Evolutionary conservation across 2,888 invertebrate genomes (phyloP), one percentile per base, ranked within the genome.

Genomic region (Ctenicera cuprea): DNA sequence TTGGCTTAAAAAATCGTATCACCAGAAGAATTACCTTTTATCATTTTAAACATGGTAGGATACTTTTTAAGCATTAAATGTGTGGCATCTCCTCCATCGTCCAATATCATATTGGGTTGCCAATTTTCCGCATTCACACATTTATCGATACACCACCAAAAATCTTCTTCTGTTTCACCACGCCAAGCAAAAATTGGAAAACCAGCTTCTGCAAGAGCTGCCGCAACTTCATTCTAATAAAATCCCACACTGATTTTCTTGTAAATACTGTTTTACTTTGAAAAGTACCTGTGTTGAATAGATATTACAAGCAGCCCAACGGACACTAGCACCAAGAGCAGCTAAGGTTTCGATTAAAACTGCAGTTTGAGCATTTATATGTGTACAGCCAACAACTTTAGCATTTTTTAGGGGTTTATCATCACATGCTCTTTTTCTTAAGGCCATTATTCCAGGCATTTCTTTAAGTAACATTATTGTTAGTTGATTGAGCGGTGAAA

Each of bases 91-190:
- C 98, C 98, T 0, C 98, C 98, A 86, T 98, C 98, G 85, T 98
- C 98, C 76, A 98, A 88, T 82, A 98, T 97, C 95, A 98, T 97
- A 87, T 99, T 99, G 3, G 98, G 98, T 83, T 97, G 96, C 98
- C 98, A 99, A 82, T 93, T 92, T 79, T 96, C 95, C 0, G 94
- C 92, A 80, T 95, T 95, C 1, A 98, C 94, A 86, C 98, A 97
- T 84, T 95, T 95, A 87, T 98, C 98, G 81, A 98, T 98, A 85
- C 97, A 97, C 98, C 98, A 98, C 98, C 98, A 98, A 88, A 98
- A 98, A 82, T 98, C 98, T 84, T 98, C 98, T 86, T 98, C 98
- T 5, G 96, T 96, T 87, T 98, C 97, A 0, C 97, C 97, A 68
- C 97, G 94, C 98, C 98, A 98, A 11, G 98, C 97, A 88, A 97